A percentile compares a stretch with the other conserved stretches of the same genome.
These are phyloP conservation scores for Liolophura sinensis DNA, from an alignment of 1,140 invertebrate genomes.

Conservation along the genomic window DNA sequence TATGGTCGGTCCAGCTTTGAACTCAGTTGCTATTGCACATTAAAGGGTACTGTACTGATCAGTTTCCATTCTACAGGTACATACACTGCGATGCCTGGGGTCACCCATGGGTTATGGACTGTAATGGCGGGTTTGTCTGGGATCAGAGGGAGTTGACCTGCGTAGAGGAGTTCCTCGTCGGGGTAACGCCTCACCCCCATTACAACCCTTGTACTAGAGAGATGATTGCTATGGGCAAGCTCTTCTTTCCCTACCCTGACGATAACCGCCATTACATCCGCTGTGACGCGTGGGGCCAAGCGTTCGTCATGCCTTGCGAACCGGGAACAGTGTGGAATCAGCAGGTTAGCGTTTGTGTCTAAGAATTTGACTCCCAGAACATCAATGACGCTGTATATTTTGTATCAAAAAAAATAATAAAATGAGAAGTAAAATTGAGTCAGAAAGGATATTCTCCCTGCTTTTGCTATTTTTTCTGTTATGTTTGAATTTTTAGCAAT, in stretches of 20 bases:
- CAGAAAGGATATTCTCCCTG: no score
- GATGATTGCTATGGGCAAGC: slow-evolving; percentile 21
- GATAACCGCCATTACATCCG: slow-evolving; percentile 29
- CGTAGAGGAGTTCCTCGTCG: slow-evolving; percentile 6
- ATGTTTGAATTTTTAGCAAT: no score
- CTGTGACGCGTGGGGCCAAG: slow-evolving; percentile 28
- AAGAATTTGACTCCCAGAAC: no score
- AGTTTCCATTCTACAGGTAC: background rate
- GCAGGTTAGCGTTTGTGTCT: slow-evolving; percentile 2
- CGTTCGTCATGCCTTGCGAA: slow-evolving; percentile 26
- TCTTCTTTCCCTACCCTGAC: slow-evolving; percentile 37
- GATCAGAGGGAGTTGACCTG: slow-evolving; percentile 19
- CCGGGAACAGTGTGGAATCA: slow-evolving; percentile 31
- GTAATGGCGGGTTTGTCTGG: slow-evolving; percentile 23
- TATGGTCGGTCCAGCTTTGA: no score
- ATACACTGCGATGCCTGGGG: slow-evolving; percentile 23
- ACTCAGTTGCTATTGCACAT: no score
- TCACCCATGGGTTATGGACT: slow-evolving; percentile 19
- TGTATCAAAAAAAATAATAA: no score
- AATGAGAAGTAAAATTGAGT: no score
- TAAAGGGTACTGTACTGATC: no score
- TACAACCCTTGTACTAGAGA: slow-evolving; percentile 23
- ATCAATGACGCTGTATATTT: no score
- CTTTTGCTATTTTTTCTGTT: no score
- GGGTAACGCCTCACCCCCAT: background rate